Evolutionary conservation across 2,888 invertebrate genomes (phyloP).

Genomic region (Andricus quercusramuli): DNA sequence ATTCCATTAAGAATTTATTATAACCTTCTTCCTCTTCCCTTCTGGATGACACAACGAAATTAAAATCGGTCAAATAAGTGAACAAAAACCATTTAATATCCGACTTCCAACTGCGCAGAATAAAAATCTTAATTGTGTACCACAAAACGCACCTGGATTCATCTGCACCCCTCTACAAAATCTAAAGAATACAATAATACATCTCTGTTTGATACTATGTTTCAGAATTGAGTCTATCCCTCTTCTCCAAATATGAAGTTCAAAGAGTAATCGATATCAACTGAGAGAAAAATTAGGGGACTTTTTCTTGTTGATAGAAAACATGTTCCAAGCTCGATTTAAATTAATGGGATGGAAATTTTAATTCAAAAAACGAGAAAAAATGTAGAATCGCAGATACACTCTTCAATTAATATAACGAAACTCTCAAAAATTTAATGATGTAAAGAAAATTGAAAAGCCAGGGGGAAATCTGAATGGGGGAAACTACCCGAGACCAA

Average conservation of each 20-base stretch:
- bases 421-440: neutral
- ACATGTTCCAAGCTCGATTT: neutral
- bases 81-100: constrained; percentile 9
- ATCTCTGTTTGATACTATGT: constrained; percentile 14
- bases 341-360: neutral
- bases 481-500: neutral
- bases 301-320: too few species aligned
- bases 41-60: neutral
- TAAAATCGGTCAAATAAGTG: constrained; percentile 1
- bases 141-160: constrained; percentile 18
- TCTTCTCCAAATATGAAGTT: neutral
- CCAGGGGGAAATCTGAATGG: neutral
- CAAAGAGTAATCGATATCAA: neutral
- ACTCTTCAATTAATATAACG: too few species aligned
- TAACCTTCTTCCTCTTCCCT: neutral
- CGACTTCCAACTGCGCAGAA: neutral
- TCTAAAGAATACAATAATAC: constrained; percentile 2
- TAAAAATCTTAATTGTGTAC: constrained; percentile 5
- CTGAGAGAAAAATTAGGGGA: neutral
- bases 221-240: neutral
- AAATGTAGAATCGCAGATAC: too few species aligned
- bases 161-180: constrained; percentile 20
- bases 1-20: neutral
- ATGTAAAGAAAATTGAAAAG: neutral
- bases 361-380: too few species aligned